phyloP scores from a whole-genome alignment of 1,140 invertebrate species.

The Drosophila ambigua region DNA sequence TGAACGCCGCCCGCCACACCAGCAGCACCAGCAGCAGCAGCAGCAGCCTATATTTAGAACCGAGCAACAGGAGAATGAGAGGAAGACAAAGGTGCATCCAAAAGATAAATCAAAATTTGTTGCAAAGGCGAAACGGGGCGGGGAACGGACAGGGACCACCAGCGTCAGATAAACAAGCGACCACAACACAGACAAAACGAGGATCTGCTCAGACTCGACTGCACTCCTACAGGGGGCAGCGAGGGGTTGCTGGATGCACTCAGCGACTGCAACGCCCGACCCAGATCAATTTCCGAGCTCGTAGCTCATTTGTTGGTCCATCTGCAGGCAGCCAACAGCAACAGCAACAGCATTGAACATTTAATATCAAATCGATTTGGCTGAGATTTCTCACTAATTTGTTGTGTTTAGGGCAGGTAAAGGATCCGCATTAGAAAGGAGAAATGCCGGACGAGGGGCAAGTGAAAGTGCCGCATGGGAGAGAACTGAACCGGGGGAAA shows the following conservation, averaged over 20 bases:
- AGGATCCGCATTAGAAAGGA: conserved; percentile 47
- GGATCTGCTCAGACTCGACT: conserved; percentile 2
- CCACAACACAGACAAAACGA: conserved; percentile 22
- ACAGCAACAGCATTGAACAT: conserved; percentile 26
- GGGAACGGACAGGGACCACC: too few relatives aligned
- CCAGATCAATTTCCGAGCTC: conserved; percentile 51
- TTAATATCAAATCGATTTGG: conserved; percentile 76
- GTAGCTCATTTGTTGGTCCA: conserved; percentile 61
- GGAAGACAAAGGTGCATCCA: conserved; percentile 49
- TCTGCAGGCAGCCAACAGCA: conserved; percentile 29
- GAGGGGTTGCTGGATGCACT: conserved; percentile 1
- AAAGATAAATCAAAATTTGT: conserved; percentile 76
- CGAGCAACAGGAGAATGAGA: not conserved
- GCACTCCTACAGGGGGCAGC: conserved; percentile 6
- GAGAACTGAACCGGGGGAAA: conserved; percentile 4
- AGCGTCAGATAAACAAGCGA: conserved; percentile 62
- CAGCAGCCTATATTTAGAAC: conserved; percentile 61
- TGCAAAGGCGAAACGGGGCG: conserved; percentile 16
- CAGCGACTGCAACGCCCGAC: not conserved
- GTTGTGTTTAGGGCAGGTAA: conserved; percentile 39
- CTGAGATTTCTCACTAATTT: conserved; percentile 71
- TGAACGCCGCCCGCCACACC: conserved; percentile 47
- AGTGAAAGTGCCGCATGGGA: conserved; percentile 66
- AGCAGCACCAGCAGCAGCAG: too few relatives aligned
- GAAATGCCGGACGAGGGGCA: conserved; percentile 1